Evolutionary conservation across 2,113 vertebrate genomes (phyloP), one percentile per base, ranked within the genome.

Genomic region (Malurus alboscapulatus): DNA sequence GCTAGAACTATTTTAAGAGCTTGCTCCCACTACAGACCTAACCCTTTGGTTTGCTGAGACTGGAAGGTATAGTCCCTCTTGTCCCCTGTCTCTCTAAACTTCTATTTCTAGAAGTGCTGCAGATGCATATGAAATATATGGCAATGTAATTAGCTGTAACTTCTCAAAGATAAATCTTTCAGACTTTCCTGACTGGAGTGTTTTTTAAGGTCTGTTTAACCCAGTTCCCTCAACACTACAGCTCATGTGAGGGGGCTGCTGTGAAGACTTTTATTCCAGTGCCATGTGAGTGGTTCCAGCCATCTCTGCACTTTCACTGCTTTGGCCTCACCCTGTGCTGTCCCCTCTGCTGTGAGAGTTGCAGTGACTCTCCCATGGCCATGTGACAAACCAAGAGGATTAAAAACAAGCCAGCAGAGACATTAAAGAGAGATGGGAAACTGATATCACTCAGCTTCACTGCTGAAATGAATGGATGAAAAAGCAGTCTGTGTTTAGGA

Each of bases 381-480:
- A 0, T 6, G 42, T 36, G 65, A 38, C 44, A 75, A 55, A 47
- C 15, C 1, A 3, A 12, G 32, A 12, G 17, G 45, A 5, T 73
- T 85, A 57, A 57, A 92, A 83, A 40, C 2, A 5, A 63, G 25
- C 18, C 27, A 27, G 48, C 4, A 61, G 63, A 63, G 19, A 32
- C 1, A 0, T 30, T 38, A 34, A 81, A 63, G 32, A 34, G 10
- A 69, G 25, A 5, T 19, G 17, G 25, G 57, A 40, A 67, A 22
- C 44, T 54, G 42, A 13, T 38, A 16, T 34, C 1, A 0, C 34
- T 81, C 30, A 55, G 44, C 57, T 63, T 5, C 3, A 0, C 40
- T 44, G 69, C 74, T 79, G 74, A 71, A 75, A 78, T 47, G 27
- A 81, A 10, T 5, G 54, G 34, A 17, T 2, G 2, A 50, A 32